Evolutionary conservation across 2,797 vertebrate species (phyloP), one percentile per base, ranked within the genome.

Genomic region (Sebastiscus albofasciatus): DNA sequence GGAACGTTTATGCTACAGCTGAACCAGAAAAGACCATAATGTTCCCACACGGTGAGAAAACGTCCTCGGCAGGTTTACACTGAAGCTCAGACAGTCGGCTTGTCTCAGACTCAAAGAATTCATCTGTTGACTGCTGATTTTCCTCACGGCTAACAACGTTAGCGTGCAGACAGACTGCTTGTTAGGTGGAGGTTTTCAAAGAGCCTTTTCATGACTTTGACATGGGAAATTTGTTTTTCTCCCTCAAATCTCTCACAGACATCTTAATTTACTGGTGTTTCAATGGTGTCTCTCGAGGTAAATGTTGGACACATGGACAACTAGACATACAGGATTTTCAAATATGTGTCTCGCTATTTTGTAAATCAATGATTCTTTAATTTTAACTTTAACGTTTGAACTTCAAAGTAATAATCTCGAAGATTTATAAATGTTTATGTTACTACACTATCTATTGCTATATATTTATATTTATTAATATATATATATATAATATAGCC

Each of bases 111-210:
- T 55, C 4, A 3, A 72, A 29, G 72, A 80, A 79, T 76, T 55
- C 59, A 13, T 27, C 77, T 58, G 82, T 73, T 66, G 62, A 78
- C 84, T 36, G 75, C 24, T 24, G 66, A 60, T 31, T 42, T 61
- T 71, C 36, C 74, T 79, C 42, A 3, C 2, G 24, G 56, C 62
- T 86, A 86, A 88, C 80, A 65, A 29, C 18, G 33, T 88, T 85
- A 89, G 52, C 65, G 2, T 55, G 60, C 78, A 75, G 76, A 74
- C 39, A 36, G 26, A 66, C 4, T 36, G 69, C 69, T 34, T 33
- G 68, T 71, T 27, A 75, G 27, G n/a, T 49, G 80, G 46, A 1
- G 27, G 6, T n/a, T 75, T 49, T 80, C 31, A 74, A 79, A 77
- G 75, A 75, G 58, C 4, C 67, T 54, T 68, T 62, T 54, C 26